Evolutionary conservation across 2,888 invertebrate genomes (phyloP).

Genomic region (Hirudinaria manillensis): DNA sequence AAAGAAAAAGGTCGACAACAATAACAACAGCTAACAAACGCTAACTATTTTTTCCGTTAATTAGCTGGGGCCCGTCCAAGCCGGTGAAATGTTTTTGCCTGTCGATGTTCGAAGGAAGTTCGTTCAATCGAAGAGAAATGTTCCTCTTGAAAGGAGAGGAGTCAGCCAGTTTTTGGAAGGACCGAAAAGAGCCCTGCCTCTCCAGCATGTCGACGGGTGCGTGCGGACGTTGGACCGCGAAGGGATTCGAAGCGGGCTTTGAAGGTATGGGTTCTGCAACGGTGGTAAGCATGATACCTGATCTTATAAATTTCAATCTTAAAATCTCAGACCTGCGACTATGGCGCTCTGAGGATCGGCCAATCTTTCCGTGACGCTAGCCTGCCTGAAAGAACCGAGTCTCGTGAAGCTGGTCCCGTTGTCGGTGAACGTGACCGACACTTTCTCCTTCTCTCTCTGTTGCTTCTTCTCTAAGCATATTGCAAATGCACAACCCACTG

Average conservation of each 20-base stretch:
- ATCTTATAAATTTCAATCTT: neutral
- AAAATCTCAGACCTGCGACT: slow-evolving; percentile 49
- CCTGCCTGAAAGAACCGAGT: slow-evolving; percentile 78
- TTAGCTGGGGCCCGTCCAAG: slow-evolving; percentile 32
- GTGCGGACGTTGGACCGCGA: slow-evolving; percentile 65
- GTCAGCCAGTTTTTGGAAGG: slow-evolving; percentile 61
- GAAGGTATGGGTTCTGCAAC: slow-evolving; percentile 55
- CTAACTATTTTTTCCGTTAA: slow-evolving; percentile 19
- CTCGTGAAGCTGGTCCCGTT: slow-evolving; percentile 74
- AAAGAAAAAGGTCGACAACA: neutral
- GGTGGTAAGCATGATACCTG: slow-evolving; percentile 7
- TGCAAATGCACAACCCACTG: slow-evolving; percentile 97
- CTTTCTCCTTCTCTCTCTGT: slow-evolving; percentile 84
- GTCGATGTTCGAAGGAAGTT: slow-evolving; percentile 89
- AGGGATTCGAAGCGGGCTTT: slow-evolving; percentile 66
- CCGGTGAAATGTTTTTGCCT: slow-evolving; percentile 57
- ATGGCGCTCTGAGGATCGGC: slow-evolving; percentile 63
- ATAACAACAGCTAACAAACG: neutral
- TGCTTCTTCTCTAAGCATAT: slow-evolving; percentile 96
- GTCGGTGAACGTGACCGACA: slow-evolving; percentile 52
- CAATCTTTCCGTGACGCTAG: slow-evolving; percentile 71
- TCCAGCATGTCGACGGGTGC: slow-evolving; percentile 89
- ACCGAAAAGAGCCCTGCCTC: slow-evolving; percentile 88
- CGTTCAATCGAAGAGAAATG: slow-evolving; percentile 85
- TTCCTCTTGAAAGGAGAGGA: slow-evolving; percentile 80